phyloP scores from a whole-genome alignment of 1,140 invertebrate genomes.

The Leptopilina boulardi region DNA sequence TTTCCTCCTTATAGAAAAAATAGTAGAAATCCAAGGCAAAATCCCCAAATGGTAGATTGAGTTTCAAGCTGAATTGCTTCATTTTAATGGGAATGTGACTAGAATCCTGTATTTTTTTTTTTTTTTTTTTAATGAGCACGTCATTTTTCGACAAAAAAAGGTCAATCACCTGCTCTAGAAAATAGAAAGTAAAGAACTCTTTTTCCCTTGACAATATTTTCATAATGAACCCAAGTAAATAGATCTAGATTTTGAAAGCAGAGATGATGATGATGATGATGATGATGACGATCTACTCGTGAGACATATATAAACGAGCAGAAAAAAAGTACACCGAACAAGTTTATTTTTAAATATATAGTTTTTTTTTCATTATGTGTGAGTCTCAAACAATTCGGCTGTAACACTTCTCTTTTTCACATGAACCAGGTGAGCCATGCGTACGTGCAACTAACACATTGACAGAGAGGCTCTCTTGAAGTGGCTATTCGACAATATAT shows the following conservation, averaged over 20 bases:
- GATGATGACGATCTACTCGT: conserved; percentile 51
- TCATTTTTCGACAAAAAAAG: background rate
- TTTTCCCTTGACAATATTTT: background rate
- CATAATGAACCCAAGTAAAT: background rate
- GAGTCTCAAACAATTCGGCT: conserved; percentile 51
- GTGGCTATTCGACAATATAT: conserved; percentile 4
- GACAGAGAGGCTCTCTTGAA: background rate
- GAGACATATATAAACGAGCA: conserved; percentile 53
- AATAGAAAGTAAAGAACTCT: conserved; percentile 7
- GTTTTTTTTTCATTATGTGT: conserved; percentile 8
- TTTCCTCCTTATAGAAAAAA: background rate
- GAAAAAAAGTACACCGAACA: conserved; percentile 50
- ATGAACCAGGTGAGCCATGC: conserved; percentile 22
- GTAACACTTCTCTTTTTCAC: conserved; percentile 10
- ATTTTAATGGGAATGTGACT: background rate
- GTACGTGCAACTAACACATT: conserved; percentile 5
- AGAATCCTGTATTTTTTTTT: background rate
- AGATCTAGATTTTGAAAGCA: conserved; percentile 14
- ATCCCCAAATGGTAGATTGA: background rate
- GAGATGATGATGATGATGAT: too few relatives aligned
- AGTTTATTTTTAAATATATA: background rate
- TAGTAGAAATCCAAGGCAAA: background rate
- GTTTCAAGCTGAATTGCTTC: background rate
- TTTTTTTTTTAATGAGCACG: conserved; percentile 26
- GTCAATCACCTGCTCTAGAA: conserved; percentile 3